Conservation (phyloP, 1,140 invertebrate genomes). For the Zaprionus camerounensis region DNA sequence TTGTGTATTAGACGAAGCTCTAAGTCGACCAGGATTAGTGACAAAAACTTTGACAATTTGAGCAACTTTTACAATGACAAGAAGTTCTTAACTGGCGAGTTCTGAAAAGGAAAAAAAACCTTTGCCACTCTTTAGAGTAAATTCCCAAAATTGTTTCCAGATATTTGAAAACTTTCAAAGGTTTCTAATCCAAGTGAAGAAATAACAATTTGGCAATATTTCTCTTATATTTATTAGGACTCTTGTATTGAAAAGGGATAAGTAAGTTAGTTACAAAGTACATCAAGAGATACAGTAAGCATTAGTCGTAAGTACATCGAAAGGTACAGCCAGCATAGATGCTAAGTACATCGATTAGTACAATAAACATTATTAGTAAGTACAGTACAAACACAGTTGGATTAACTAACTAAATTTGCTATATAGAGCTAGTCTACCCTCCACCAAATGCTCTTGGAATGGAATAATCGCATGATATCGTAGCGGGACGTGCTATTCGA, state of each 20-base stretch:
- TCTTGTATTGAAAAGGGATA: not conserved
- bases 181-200: constrained; percentile 4
- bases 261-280: not conserved
- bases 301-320: not conserved
- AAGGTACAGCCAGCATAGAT: not conserved
- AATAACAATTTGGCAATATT: constrained; percentile 30
- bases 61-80: constrained; percentile 27
- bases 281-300: not conserved
- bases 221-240: constrained; percentile 10
- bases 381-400: constrained; percentile 26
- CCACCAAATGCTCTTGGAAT: constrained; percentile 19
- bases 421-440: constrained; percentile 16
- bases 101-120: not conserved
- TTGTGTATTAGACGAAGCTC: constrained; percentile 9
- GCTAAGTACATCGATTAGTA: constrained; percentile 26
- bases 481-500: not conserved
- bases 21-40: constrained; percentile 53
- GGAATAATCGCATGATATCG: not conserved
- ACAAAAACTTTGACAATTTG: constrained; percentile 62
- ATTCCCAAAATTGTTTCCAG: not conserved
- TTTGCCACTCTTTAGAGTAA: not conserved
- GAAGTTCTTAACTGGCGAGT: not conserved
- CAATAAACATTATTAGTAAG: constrained; percentile 40
- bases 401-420: constrained; percentile 33
- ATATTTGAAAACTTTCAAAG: not conserved